These are phyloP conservation scores for Xanthia icteritia DNA, from an alignment of 2,888 invertebrate species.

Conservation along the genomic window DNA sequence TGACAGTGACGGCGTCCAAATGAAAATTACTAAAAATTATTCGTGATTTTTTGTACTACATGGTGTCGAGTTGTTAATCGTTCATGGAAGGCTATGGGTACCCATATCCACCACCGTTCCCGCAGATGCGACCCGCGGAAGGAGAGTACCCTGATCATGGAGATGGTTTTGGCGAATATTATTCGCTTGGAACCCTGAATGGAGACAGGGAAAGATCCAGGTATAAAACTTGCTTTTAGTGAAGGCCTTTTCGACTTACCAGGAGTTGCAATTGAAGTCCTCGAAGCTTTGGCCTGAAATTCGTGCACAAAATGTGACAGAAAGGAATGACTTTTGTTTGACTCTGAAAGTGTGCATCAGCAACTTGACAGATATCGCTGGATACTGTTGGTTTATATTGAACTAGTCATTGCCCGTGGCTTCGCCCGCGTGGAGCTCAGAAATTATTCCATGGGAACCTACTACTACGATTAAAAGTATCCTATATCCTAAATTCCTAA, in stretches of 20 bases:
- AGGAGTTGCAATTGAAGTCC: neutral
- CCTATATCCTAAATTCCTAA: too few species aligned
- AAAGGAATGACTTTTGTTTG: neutral
- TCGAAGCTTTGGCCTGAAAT: neutral
- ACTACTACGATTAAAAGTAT: too few species aligned
- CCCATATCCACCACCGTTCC: conserved; percentile 76
- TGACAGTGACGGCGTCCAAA: conserved; percentile 72
- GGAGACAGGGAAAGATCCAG: conserved; percentile 69
- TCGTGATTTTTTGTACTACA: conserved; percentile 64
- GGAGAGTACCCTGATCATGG: conserved; percentile 83
- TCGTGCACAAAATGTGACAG: neutral
- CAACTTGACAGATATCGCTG: neutral
- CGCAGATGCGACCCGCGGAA: conserved; percentile 72
- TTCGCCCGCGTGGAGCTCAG: too few species aligned
- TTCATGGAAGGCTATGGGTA: conserved; percentile 83
- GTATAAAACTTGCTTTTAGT: conserved; percentile 16
- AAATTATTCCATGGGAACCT: too few species aligned
- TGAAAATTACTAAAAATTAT: conserved; percentile 67
- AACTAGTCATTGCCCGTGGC: too few species aligned
- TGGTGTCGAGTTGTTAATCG: conserved; percentile 64
- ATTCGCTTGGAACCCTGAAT: conserved; percentile 75
- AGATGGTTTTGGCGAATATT: conserved; percentile 84
- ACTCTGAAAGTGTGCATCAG: neutral
- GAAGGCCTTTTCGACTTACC: neutral
- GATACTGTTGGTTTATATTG: neutral